Conservation (phyloP, 2,113 vertebrate species). For the Gadus macrocephalus region DNA sequence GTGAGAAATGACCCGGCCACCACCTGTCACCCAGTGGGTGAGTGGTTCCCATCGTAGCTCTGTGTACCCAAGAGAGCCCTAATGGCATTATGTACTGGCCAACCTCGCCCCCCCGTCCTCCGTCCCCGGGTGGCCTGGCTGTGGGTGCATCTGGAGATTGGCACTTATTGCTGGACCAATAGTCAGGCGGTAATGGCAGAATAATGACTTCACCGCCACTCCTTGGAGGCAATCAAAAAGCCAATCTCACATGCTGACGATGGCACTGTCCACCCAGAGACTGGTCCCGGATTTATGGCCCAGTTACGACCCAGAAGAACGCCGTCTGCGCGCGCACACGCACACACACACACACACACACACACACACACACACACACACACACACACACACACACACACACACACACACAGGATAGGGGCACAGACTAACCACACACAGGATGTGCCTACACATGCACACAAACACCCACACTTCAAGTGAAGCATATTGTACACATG, state of each 20-base stretch:
- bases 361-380: constrained; percentile 1
- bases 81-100: constrained; percentile 56
- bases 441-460: too few species aligned
- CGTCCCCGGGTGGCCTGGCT: too few species aligned
- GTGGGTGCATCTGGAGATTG: constrained; percentile 25
- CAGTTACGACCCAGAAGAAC: background rate
- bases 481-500: too few species aligned
- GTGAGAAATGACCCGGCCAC: constrained; percentile 38
- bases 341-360: constrained; percentile 8
- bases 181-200: constrained; percentile 45
- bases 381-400: constrained; percentile 6
- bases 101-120: constrained; percentile 41
- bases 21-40: constrained; percentile 27
- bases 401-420: background rate
- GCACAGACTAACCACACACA: too few species aligned
- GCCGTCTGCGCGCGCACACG: background rate
- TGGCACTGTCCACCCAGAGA: constrained; percentile 4
- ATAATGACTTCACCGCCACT: constrained; percentile 48
- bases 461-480: background rate
- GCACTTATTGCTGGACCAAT: constrained; percentile 33
- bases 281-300: constrained; percentile 2
- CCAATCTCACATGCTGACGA: constrained; percentile 36
- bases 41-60: constrained; percentile 23
- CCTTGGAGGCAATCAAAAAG: constrained; percentile 50
- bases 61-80: constrained; percentile 44